Evolutionary conservation across 2,888 invertebrate genomes (phyloP).

Genomic region (Coenonympha glycerion): DNA sequence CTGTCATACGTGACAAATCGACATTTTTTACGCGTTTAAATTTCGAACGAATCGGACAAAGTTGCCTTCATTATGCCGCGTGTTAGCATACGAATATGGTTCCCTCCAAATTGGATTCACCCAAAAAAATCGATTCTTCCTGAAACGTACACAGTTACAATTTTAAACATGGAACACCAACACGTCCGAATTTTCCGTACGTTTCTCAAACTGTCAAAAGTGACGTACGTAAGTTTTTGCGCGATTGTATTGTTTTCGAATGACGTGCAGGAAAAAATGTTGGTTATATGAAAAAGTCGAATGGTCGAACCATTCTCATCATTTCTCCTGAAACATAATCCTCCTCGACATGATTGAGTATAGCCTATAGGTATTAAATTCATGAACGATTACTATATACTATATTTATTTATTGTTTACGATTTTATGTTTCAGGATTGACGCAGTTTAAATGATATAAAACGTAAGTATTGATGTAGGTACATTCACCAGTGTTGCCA

Average conservation of each 20-base stretch:
- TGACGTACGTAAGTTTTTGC: not conserved
- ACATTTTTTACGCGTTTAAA: conserved; percentile 8
- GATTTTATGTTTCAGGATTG: conserved; percentile 61
- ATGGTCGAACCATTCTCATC: too few species aligned
- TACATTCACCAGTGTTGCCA: conserved; percentile 18
- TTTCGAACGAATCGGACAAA: conserved; percentile 54
- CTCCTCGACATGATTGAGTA: conserved; percentile 64
- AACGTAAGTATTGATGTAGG: conserved; percentile 29
- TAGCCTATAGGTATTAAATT: too few species aligned
- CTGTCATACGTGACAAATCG: conserved; percentile 13
- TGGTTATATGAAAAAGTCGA: conserved; percentile 39
- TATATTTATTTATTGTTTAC: too few species aligned
- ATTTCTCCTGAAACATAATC: conserved; percentile 52
- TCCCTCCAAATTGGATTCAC: conserved; percentile 36
- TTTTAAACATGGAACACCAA: not conserved
- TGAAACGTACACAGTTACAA: conserved; percentile 58
- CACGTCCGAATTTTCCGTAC: not conserved
- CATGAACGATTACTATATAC: too few species aligned
- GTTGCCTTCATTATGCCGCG: too few species aligned
- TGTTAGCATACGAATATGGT: conserved; percentile 31
- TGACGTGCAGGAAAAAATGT: conserved; percentile 53
- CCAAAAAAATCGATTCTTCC: conserved; percentile 40
- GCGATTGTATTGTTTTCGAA: conserved; percentile 22
- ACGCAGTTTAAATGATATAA: conserved; percentile 37
- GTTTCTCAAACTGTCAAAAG: conserved; percentile 13